These are phyloP conservation scores for Helicolenus hilgendorfi DNA, from an alignment of 2,797 vertebrate species.

Conservation along the genomic window DNA sequence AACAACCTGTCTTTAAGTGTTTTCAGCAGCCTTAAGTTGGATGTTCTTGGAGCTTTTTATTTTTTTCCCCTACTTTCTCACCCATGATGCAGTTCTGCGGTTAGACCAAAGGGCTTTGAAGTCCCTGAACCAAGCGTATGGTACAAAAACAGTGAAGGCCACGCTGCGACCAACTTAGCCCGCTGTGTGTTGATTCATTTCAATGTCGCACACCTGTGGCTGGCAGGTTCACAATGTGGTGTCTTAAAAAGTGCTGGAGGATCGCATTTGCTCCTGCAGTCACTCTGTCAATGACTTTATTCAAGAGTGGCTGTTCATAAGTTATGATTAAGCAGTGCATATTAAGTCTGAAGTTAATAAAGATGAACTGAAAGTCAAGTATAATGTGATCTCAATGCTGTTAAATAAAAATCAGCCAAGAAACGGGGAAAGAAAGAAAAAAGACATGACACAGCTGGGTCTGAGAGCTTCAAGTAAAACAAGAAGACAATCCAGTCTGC, in stretches of 20 bases:
- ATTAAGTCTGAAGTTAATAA: neutral
- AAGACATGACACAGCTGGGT: neutral
- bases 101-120: constrained; percentile 16
- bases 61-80: neutral
- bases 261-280: neutral
- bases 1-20: neutral
- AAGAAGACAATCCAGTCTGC: neutral
- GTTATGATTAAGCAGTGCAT: neutral
- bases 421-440: neutral
- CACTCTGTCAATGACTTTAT: neutral
- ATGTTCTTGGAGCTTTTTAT: constrained; percentile 3
- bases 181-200: constrained; percentile 18
- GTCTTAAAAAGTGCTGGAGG: neutral
- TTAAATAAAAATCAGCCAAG: neutral
- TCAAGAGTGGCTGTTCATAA: neutral
- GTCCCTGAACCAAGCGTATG: neutral
- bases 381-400: neutral
- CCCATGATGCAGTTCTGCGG: constrained; percentile 2
- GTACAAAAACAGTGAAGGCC: constrained; percentile 17
- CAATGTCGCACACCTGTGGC: constrained; percentile 32
- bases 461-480: neutral
- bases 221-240: neutral
- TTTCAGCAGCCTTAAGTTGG: constrained; percentile 3
- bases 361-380: neutral
- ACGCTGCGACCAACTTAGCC: neutral